Conservation (phyloP, 1,140 invertebrate genomes). For the Heliconius hermathena region DNA sequence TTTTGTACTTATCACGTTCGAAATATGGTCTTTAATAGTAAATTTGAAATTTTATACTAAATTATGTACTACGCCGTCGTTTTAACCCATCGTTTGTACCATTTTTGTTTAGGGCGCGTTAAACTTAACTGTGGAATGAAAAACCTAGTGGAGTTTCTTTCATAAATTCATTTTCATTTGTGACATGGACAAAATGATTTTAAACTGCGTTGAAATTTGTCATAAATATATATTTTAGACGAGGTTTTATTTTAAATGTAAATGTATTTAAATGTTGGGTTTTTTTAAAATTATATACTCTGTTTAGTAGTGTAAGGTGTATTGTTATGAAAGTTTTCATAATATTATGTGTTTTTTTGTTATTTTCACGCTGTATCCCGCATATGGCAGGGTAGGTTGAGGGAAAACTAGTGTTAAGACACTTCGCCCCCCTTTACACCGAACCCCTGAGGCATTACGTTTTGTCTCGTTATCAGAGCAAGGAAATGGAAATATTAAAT, state of each 20-base stretch:
- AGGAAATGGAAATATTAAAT: too few species aligned
- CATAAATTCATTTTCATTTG: conserved; percentile 34
- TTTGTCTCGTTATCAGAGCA: too few species aligned
- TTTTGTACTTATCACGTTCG: neutral
- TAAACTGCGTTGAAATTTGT: conserved; percentile 9
- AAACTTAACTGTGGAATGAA: conserved; percentile 45
- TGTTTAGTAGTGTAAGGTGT: neutral
- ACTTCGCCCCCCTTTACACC: too few species aligned
- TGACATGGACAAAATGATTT: conserved; percentile 27
- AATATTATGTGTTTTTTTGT: too few species aligned
- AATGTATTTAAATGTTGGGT: neutral
- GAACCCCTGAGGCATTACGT: too few species aligned
- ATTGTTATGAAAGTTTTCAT: neutral
- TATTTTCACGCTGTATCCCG: too few species aligned
- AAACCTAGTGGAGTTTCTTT: conserved; percentile 32
- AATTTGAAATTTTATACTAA: conserved; percentile 26
- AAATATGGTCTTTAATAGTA: conserved; percentile 29
- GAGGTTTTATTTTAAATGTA: neutral
- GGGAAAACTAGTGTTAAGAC: too few species aligned
- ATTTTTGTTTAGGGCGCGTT: conserved; percentile 50
- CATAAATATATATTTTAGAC: neutral
- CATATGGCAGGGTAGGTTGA: too few species aligned
- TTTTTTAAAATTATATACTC: neutral
- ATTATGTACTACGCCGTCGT: conserved; percentile 45
- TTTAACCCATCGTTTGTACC: conserved; percentile 48